Evolutionary conservation across 2,797 vertebrate species (phyloP).

Genomic region (Danio choprae): DNA sequence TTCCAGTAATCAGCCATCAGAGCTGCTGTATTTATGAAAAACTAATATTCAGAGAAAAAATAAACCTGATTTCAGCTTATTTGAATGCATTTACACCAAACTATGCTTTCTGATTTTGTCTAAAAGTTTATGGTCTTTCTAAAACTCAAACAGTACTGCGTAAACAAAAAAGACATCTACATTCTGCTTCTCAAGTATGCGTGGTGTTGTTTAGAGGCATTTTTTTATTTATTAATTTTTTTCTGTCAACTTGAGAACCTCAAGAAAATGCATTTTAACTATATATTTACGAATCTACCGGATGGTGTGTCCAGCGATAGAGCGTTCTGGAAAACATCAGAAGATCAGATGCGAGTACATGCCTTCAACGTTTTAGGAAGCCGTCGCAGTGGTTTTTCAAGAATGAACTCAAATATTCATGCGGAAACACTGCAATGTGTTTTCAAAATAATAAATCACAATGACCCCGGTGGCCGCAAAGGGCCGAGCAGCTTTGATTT

Average conservation of each 20-base stretch:
- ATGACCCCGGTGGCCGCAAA: background rate
- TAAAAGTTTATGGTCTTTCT: background rate
- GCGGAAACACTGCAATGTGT: constrained; percentile 4
- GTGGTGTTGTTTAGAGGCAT: constrained; percentile 10
- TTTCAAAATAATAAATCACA: constrained; percentile 27
- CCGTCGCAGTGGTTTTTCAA: background rate
- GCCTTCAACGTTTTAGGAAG: background rate
- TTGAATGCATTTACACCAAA: background rate
- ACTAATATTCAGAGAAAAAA: background rate
- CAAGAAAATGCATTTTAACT: constrained; percentile 8
- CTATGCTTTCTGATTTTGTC: background rate
- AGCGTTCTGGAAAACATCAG: constrained; percentile 9
- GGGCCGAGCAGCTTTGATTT: constrained; percentile 31
- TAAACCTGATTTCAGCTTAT: background rate
- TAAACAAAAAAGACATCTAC: constrained; percentile 16
- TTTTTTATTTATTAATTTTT: background rate
- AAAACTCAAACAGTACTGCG: background rate
- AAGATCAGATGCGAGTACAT: constrained; percentile 1
- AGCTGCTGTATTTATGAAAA: background rate
- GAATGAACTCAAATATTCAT: background rate
- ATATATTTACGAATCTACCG: background rate
- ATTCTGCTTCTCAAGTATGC: constrained; percentile 23
- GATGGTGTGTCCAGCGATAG: background rate
- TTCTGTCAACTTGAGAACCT: background rate
- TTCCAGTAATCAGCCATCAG: background rate